Percentiles rank a stretch among this genome's conserved stretches.
These are phyloP conservation scores for Mormyrops boulengeri DNA, from an alignment of 2,797 vertebrate genomes.

Conservation along the genomic window DNA sequence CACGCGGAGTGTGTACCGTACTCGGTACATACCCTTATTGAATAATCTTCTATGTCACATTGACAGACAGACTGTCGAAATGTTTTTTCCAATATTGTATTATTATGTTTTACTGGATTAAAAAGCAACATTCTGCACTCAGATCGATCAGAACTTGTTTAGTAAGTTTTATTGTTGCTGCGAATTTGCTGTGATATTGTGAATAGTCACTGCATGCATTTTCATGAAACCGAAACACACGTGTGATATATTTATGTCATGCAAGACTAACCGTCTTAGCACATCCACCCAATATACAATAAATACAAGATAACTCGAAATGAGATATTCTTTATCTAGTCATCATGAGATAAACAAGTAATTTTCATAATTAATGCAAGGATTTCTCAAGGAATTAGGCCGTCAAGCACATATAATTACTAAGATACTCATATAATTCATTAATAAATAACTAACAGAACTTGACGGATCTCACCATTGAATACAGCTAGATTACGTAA, in stretches of 20 bases:
- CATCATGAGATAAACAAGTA: background rate
- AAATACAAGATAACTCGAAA: background rate
- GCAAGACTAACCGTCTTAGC: background rate
- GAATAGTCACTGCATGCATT: background rate
- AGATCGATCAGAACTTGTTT: background rate
- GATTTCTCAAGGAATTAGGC: background rate
- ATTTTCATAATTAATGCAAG: background rate
- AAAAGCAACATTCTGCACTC: background rate
- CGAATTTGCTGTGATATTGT: background rate
- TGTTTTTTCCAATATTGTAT: background rate
- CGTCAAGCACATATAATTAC: background rate
- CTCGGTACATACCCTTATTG: background rate
- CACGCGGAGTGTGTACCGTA: background rate
- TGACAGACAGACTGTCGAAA: background rate
- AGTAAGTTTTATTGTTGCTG: background rate
- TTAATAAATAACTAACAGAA: background rate
- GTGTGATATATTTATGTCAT: too few relatives aligned
- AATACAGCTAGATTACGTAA: background rate
- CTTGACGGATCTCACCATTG: background rate
- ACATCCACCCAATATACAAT: background rate
- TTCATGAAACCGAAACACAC: background rate
- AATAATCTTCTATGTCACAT: background rate
- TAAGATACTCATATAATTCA: background rate
- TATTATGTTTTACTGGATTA: background rate
- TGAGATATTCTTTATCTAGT: background rate